Base-by-base conservation (phyloP, 2,888 invertebrate species). In the Melikaiella ostensackeni region DNA sequence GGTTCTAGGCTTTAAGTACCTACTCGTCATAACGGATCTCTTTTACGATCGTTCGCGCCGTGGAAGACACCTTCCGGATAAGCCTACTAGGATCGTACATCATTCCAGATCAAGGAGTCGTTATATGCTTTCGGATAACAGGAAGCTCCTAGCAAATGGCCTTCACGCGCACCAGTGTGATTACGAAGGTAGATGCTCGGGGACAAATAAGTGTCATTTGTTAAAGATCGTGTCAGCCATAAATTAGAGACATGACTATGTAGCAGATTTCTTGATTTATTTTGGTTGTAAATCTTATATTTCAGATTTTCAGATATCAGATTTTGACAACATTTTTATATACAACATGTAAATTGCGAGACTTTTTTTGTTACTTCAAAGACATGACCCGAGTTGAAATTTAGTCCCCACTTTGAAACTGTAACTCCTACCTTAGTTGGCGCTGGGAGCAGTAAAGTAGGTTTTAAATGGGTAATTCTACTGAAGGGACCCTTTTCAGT, bases 11-110 rank as follows among this genome's bases (percentile, higher is more conserved):
- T 63, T 33, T 55, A 64, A 79, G 73, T 70, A 55, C 50, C 74
- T 75, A 61, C 30, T 66, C 50, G 66, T 77, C 75, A 74, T 81
- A 81, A 80, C 80, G 80, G 77, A 78, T 77, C 75, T 75, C 74
- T 57, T n/a, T 64, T 62, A 75, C 46, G 66, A 77, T 74, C 55
- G 42, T 46, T 50, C 64, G 64, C 73, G 76, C 59, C 38, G 75
- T 75, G 75, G 76, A 79, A 82, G 77, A 75, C 63, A 59, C 70
- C 59, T 74, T 66, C 46, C 66, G 66, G 66, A 70, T 70, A 70
- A 70, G 70, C 70, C 70, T 70, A 70, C 50, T 13, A 11, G 30
- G 70, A 70, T 70, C 70, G 70, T 70, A 55, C 30, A 70, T 70
- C 66, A 66, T 66, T 46, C n/a, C 5, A 66, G 42, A 66, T 66